Conservation (phyloP, 1,140 invertebrate genomes). For the Zaprionus camerounensis region DNA sequence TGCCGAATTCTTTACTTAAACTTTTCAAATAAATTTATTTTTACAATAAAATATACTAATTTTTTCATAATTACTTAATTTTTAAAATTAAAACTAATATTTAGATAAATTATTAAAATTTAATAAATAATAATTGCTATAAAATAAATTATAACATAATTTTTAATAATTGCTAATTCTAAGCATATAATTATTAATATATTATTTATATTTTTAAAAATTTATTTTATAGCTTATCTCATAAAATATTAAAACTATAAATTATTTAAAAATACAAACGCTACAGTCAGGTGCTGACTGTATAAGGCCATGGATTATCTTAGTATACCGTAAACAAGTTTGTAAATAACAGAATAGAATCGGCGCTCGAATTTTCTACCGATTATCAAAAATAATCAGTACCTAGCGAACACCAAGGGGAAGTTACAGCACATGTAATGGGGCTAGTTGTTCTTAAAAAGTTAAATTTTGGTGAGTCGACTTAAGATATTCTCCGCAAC, state of each 20-base stretch:
- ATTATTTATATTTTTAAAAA: slow-evolving; percentile 77
- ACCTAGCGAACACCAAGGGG: too few species aligned
- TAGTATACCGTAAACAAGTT: too few species aligned
- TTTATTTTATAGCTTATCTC: slow-evolving; percentile 74
- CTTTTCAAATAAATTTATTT: slow-evolving; percentile 73
- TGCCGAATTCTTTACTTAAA: slow-evolving; percentile 87
- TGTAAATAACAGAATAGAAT: too few species aligned
- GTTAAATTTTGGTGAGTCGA: too few species aligned
- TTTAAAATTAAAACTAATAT: slow-evolving; percentile 81
- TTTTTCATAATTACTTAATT: slow-evolving; percentile 85
- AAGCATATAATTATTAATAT: slow-evolving; percentile 82
- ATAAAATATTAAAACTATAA: slow-evolving; percentile 67
- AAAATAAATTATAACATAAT: slow-evolving; percentile 82
- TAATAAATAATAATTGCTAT: slow-evolving; percentile 80
- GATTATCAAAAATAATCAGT: too few species aligned
- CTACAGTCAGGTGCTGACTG: too few species aligned
- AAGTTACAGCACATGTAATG: too few species aligned
- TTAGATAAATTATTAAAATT: slow-evolving; percentile 85
- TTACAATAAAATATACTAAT: slow-evolving; percentile 85
- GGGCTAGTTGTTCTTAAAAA: too few species aligned
- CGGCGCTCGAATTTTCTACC: too few species aligned
- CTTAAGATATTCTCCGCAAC: too few species aligned
- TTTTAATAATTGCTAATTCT: slow-evolving; percentile 83
- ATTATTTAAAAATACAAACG: slow-evolving; percentile 49
- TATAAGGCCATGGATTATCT: too few species aligned